These are phyloP conservation scores for Raphicerus campestris DNA, from an alignment of 2,113 vertebrate genomes.

Conservation along the genomic window DNA sequence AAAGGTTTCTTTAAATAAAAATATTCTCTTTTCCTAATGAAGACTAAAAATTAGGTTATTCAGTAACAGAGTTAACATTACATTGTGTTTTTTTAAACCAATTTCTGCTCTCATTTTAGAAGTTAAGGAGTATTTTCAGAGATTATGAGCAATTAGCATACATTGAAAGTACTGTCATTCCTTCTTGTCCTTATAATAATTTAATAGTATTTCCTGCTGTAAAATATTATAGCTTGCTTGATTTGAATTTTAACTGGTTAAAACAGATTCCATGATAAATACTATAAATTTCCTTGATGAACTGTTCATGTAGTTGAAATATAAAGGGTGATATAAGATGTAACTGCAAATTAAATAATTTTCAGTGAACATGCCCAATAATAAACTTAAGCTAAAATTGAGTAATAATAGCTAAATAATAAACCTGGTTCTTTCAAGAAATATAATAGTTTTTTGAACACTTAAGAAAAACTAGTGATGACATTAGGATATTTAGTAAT, in stretches of 20 bases:
- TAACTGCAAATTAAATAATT: constrained; percentile 54
- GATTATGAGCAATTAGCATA: constrained; percentile 65
- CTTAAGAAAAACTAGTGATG: constrained; percentile 45
- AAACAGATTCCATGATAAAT: constrained; percentile 63
- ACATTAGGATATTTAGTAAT: constrained; percentile 48
- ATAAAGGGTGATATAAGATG: constrained; percentile 50
- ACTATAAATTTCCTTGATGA: constrained; percentile 55
- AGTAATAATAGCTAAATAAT: constrained; percentile 16
- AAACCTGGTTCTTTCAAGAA: constrained; percentile 37
- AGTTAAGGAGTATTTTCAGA: constrained; percentile 49
- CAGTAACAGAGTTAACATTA: constrained; percentile 7
- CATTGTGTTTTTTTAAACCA: constrained; percentile 8
- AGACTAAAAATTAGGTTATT: background rate
- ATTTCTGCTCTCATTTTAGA: constrained; percentile 41
- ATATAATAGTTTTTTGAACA: constrained; percentile 17
- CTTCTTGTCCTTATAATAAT: constrained; percentile 59
- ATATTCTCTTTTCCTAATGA: background rate
- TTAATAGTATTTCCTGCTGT: constrained; percentile 46
- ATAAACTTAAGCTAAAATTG: constrained; percentile 31
- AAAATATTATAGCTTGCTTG: constrained; percentile 62
- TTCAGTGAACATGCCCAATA: constrained; percentile 33
- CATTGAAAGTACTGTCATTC: constrained; percentile 35
- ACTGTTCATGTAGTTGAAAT: constrained; percentile 56
- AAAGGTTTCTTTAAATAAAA: constrained; percentile 29
- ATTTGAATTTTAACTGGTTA: constrained; percentile 70